Evolutionary conservation across 2,888 invertebrate species (phyloP), one percentile per base, ranked within the genome.

Genomic region (Callinectes sapidus): DNA sequence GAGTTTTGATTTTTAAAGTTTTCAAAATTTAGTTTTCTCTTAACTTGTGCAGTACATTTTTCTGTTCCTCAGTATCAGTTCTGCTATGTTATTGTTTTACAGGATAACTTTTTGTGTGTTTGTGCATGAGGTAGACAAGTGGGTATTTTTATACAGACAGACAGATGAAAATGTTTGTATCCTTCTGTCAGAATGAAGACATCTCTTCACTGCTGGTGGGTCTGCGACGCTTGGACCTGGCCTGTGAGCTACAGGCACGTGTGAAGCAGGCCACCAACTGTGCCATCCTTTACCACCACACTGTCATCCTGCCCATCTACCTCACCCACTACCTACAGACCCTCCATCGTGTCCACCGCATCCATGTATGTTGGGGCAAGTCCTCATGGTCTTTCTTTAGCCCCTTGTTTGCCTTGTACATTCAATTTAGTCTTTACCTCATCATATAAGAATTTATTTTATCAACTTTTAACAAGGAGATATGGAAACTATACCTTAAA

Each of bases 141-240:
- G 48, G 48, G 10, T 61, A n/a, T n/a, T n/a, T n/a, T n/a, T n/a
- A n/a, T n/a, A n/a, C n/a, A 61, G 23, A 61, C 18, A 61, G 61
- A 61, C 23, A 23, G 23, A 61, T 23, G 23, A 6, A 61, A 18
- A 23, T 28, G 23, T 88, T 48, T 23, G n/a, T n/a, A n/a, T 88
- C 42, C 35, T 88, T n/a, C 35, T 71, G 23, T 55, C 86, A 94
- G 94, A 94, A 94, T 28, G 94, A 93, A 88, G 94, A 95, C 42
- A 61, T 94, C 39, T 86, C 93, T 0, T 87, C 92, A 23, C 55
- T 94, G 35, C 92, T 93, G 35, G 87, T 94, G 18, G 89, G 93
- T n/a, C 91, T 95, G 93, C 90, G 94, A 0, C 90, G 93, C 14
- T 90, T 94, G 71, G 94, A 94, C 48, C 90, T 95, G 88, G 92